These are phyloP conservation scores for Semotilus atromaculatus DNA, from an alignment of 2,797 vertebrate species.

Conservation along the genomic window DNA sequence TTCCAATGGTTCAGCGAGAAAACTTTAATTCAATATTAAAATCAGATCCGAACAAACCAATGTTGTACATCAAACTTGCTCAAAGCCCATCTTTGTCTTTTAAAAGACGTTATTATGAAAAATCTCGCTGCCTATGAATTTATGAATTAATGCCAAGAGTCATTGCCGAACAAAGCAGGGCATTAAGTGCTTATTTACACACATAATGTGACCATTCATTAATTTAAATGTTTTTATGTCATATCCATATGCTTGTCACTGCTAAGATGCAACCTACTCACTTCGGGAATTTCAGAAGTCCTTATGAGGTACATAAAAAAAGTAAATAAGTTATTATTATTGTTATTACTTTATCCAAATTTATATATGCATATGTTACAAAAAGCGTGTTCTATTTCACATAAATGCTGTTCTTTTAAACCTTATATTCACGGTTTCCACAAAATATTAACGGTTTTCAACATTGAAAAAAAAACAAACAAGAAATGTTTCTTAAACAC, in stretches of 20 bases:
- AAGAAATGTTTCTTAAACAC: background rate
- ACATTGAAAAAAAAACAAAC: background rate
- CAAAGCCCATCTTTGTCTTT: background rate
- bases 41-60: background rate
- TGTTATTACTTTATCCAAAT: background rate
- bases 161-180: background rate
- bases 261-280: background rate
- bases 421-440: background rate
- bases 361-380: background rate
- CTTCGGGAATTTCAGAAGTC: background rate
- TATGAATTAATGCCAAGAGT: conserved; percentile 9
- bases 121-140: background rate
- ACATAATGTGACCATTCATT: background rate
- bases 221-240: background rate
- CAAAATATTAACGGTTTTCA: background rate
- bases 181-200: conserved; percentile 8
- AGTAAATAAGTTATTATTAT: background rate
- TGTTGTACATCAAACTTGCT: background rate
- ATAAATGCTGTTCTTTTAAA: background rate
- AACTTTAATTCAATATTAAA: background rate
- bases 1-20: background rate
- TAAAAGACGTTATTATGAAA: background rate
- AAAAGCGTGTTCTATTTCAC: background rate
- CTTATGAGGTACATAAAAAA: background rate
- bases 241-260: background rate